Base-by-base conservation (phyloP, 2,113 vertebrate genomes). In the Otis tarda region DNA sequence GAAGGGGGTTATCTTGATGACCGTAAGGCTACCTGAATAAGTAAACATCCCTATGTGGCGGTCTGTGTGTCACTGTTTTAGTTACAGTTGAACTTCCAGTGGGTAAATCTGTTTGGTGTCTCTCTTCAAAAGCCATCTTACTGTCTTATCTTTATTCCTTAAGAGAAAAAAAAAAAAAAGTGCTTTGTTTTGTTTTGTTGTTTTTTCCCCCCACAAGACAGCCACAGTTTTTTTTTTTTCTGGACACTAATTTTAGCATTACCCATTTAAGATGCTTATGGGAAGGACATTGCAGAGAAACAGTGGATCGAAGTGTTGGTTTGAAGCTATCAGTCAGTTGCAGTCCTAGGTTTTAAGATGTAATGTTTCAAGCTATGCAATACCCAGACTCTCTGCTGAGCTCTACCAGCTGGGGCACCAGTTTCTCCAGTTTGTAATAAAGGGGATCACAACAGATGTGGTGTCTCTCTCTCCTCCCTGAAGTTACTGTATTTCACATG, bases 391-490 rank as follows among this genome's bases (percentile, higher is more conserved):
- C 9, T 87, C 10, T 52, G 63, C 52, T 82, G 56, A 27, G 10
- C 7, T 47, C 56, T 56, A 1, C 12, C 14, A 69, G 35, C 24
- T 6, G 4, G 49, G 47, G 30, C 16, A 18, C 9, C 33, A 31
- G n/a, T 12, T 65, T 86, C 14, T 45, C 37, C 55, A 12, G 28
- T 41, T 35, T 64, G 24, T 53, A 35, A 47, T 28, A 55, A 77
- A 30, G 43, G 4, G 4, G 4, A 2, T 16, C 30, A 45, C 69
- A 87, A 14, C 19, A 37, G 21, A 7, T 0, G 0, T 24, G 24
- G 13, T 64, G 4, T 16, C 5, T 53, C 41, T 53, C 41, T 78
- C 24, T 91, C 3, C 13, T 56, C 35, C 10, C 30, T 64, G 33
- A 74, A 68, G n/a, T 23, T 45, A 21, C 16, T 59, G 8, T 23